Base-by-base conservation (phyloP, 64 coral and sea anemone species). In the Montipora efflorescens region DNA sequence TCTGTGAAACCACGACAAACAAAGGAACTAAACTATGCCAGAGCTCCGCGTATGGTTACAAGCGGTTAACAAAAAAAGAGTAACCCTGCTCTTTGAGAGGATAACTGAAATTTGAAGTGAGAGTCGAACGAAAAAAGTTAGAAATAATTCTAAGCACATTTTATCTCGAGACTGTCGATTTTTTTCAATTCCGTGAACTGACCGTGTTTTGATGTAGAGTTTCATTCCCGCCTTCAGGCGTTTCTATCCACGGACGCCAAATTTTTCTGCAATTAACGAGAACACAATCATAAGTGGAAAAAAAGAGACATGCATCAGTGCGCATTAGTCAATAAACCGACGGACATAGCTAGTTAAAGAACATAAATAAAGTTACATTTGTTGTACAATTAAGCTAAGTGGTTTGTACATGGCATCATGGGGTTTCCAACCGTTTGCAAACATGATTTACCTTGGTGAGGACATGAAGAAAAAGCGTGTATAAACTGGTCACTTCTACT, bases 241-340 rank as follows among this genome's bases (percentile, higher is more conserved):
- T 22, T 10, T 86, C 82, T 4, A 86, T 8, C 82, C 67, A 86
- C 8, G 82, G 67, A 15, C 67, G 82, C 67, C 82, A 86, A 86
- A 86, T 86, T 72, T 86, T 86, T 62, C 82, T 86, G 82, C n/a
- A 86, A 13, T 19, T 21, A 8, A 9, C 4, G 1, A 86, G 44
- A 86, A 14, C 8, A 57, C 5, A 86, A 19, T 1, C 18, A 14
- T 19, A 3, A 19, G 19, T 78, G 76, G 36, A 36, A 36, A 36
- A 36, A 5, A 25, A n/a, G 25, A 67, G 46, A 14, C 36, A 36
- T 36, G 36, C 0, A 36, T 36, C 36, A 81, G 8, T 47, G 18
- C 43, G 36, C 64, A 9, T 84, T 55, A 47, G 36, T 23, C 5
- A 36, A 84, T 23, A 44, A 84, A 84, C 36, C 36, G 36, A 36